Base-by-base conservation (phyloP, 2,888 invertebrate species). In the Ochlodes sylvanus region DNA sequence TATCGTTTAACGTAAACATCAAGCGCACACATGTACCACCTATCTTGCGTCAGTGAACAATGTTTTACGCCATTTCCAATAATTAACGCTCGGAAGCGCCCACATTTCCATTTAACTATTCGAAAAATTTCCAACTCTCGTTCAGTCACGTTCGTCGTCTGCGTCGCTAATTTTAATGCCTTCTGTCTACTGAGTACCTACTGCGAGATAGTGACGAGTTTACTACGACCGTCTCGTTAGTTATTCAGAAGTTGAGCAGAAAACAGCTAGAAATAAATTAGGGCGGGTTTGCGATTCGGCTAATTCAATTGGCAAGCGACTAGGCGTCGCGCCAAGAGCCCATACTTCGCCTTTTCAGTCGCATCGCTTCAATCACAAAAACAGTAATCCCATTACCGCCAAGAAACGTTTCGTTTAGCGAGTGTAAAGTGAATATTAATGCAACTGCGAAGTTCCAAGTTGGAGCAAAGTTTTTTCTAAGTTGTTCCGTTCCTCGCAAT, bases 281-380 rank as follows among this genome's bases (percentile, higher is more conserved):
- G 67, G 55, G 44, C 19, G 9, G 10, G 67, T 67, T 67, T 62
- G 61, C 56, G 38, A 62, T 61, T 42, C 54, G 67, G 15, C 67
- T 67, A 61, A 67, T 67, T 67, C 61, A 55, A 67, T 71, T 65
- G 58, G 56, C 56, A 12, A 32, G 60, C 57, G 58, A 62, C 66
- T 54, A 75, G 73, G 70, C 71, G 66, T 70, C 66, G 72, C 71
- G 73, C 71, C 76, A 75, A 72, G 65, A 69, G 72, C 27, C 34
- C 54, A 71, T 70, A 73, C 76, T 76, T 77, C 77, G 68, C 70
- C 74, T 81, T 79, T 79, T 79, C 78, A 71, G 73, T 76, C 75
- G 71, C 77, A 77, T 77, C 76, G 75, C 75, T 71, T 74, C 61
- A 55, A 72, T 74, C 74, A 71, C 75, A 77, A 78, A 79, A 77